phyloP scores from a whole-genome alignment of 2,888 invertebrate genomes.

The Diaphora mendica region DNA sequence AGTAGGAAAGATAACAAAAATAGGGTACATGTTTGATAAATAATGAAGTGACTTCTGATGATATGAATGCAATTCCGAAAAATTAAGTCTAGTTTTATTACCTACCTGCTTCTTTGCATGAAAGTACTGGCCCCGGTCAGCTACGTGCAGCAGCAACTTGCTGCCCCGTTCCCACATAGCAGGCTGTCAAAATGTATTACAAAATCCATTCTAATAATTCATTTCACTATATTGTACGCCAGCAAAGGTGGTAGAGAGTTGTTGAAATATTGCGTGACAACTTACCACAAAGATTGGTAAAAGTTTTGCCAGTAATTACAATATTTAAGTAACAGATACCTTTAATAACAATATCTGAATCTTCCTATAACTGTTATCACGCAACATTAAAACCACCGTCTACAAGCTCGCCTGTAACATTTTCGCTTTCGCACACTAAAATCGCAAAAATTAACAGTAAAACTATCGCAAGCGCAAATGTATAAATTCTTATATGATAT shows the following conservation, averaged over 20 bases:
- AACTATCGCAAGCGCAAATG: conserved; percentile 37
- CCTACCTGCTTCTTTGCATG: conserved; percentile 41
- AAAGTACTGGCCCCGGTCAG: background rate
- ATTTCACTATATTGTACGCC: conserved; percentile 20
- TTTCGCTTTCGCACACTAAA: conserved; percentile 40
- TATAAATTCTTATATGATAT: conserved; percentile 25
- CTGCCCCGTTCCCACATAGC: conserved; percentile 32
- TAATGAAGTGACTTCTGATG: background rate
- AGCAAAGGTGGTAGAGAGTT: conserved; percentile 6
- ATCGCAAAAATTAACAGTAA: conserved; percentile 29
- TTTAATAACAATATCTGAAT: conserved; percentile 23
- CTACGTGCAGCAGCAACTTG: conserved; percentile 10
- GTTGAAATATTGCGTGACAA: conserved; percentile 5
- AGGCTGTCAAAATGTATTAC: conserved; percentile 65
- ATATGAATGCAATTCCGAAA: background rate
- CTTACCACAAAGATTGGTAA: conserved; percentile 6
- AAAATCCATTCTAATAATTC: conserved; percentile 63
- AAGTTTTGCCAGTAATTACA: background rate
- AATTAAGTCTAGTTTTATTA: conserved; percentile 13
- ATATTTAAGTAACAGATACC: conserved; percentile 23
- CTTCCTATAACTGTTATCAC: conserved; percentile 43
- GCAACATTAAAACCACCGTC: conserved; percentile 35
- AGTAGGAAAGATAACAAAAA: conserved; percentile 2
- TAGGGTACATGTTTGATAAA: background rate
- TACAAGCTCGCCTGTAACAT: conserved; percentile 42